Base-by-base conservation (phyloP, 2,888 invertebrate genomes). In the Clistopyga incitator region DNA sequence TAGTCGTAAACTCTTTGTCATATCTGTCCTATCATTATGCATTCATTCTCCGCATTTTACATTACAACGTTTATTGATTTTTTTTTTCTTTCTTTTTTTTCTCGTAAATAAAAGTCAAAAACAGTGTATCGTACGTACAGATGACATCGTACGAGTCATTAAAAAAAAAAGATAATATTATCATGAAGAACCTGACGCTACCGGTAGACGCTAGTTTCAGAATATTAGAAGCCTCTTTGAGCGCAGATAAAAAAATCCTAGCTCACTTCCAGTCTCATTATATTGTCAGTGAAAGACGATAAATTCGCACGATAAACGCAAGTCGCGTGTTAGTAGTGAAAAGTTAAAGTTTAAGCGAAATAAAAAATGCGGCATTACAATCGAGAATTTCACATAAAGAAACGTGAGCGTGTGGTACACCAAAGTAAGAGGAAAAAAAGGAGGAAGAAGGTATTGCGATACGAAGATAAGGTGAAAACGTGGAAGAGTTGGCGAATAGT, bases 401-500 rank as follows among this genome's bases (percentile, higher is more conserved):
- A 23, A 72, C 45, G 50, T 79, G 67, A 80, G 45, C 15, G 20
- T 68, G 72, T 79, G 64, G 65, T 50, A 81, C 77, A 70, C 45
- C 56, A 45, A 59, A 68, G 29, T 65, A 54, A 18, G 29, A 54
- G n/a, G 61, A 6, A 64, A 4, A 42, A 79, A 81, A 15, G 76
- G 59, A 80, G 67, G 47, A 23, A 50, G 59, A 59, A 70, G 45
- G 45, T 10, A 72, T 56, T 64, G 56, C 25, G 54, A 70, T 6
- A 45, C 2, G 25, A 59, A 70, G 54, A 80, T 50, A 70, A 15
- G 45, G 56, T 56, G 77, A 47, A 25, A 78, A 45, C 42, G 64
- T 20, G 38, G 4, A n/a, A 34, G 1, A 38, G 61, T 23, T 20
- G 20, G 56, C 29, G 29, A 38, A 45, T 10, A 71, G 20, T 59